A percentile compares a stretch with the other conserved stretches of the same genome.
phyloP scores from a whole-genome alignment of 2,113 vertebrate species.

The Hippocampus guttulatus region DNA sequence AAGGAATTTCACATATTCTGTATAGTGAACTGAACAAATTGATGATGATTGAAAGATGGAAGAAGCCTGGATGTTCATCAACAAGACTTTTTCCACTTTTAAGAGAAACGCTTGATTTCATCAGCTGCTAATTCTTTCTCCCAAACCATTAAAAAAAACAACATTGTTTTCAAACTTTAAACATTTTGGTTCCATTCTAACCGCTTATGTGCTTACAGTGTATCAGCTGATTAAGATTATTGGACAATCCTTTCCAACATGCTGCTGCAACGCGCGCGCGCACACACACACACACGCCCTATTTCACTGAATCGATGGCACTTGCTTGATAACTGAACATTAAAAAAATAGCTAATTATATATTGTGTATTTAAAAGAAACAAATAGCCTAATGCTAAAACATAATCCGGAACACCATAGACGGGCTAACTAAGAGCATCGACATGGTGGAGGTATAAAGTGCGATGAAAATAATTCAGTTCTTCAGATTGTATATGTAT shows the following conservation, averaged over 20 bases:
- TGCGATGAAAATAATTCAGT: too few relatives aligned
- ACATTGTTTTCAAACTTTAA: background rate
- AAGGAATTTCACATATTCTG: background rate
- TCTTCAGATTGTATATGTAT: too few relatives aligned
- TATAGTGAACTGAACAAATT: background rate
- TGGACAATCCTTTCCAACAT: background rate
- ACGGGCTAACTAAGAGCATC: background rate
- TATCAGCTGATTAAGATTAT: background rate
- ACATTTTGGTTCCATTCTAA: background rate
- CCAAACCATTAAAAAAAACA: background rate
- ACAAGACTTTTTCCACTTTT: background rate
- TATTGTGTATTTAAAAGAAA: too few relatives aligned
- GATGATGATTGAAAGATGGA: background rate
- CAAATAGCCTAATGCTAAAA: too few relatives aligned
- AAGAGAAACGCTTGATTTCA: too few relatives aligned
- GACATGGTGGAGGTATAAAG: too few relatives aligned
- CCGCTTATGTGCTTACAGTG: background rate
- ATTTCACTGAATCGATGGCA: background rate
- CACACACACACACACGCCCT: background rate
- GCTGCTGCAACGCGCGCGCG: too few relatives aligned
- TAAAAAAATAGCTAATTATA: too few relatives aligned
- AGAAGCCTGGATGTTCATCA: background rate
- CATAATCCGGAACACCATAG: background rate
- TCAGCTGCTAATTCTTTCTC: background rate
- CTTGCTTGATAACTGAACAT: background rate